These are phyloP conservation scores for Sycobia sp. DNA, from an alignment of 1,140 invertebrate genomes.

Conservation along the genomic window DNA sequence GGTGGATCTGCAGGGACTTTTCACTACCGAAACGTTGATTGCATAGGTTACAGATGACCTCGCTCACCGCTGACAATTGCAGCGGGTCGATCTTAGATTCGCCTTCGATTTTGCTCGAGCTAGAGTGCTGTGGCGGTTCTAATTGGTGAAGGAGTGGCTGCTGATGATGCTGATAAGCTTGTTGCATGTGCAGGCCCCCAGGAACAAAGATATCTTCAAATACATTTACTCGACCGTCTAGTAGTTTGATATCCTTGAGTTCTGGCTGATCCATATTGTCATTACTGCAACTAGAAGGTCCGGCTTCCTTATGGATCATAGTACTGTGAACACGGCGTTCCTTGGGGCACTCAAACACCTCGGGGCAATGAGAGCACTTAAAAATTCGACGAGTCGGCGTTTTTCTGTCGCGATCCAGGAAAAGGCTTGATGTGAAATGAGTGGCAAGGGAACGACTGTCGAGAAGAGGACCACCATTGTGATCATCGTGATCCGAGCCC, in stretches of 20 bases:
- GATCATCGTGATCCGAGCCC: conserved; percentile 65
- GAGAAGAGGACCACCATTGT: conserved; percentile 51
- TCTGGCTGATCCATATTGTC: conserved; percentile 49
- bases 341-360: conserved; percentile 68
- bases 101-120: conserved; percentile 41
- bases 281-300: conserved; percentile 54
- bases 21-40: conserved; percentile 54
- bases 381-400: conserved; percentile 59
- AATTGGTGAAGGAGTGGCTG: conserved; percentile 56
- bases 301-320: conserved; percentile 59
- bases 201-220: conserved; percentile 59
- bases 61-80: conserved; percentile 42
- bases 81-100: conserved; percentile 51
- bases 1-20: conserved; percentile 63
- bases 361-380: conserved; percentile 67
- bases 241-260: conserved; percentile 56
- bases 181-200: conserved; percentile 52
- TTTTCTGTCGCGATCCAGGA: conserved; percentile 59
- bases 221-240: conserved; percentile 55
- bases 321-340: conserved; percentile 69
- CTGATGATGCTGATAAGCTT: conserved; percentile 52
- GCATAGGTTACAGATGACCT: conserved; percentile 53
- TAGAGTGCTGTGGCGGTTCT: conserved; percentile 51
- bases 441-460: conserved; percentile 58
- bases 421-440: conserved; percentile 58